Evolutionary conservation across 2,888 invertebrate genomes (phyloP).

Genomic region (Hofmannophila pseudospretella): DNA sequence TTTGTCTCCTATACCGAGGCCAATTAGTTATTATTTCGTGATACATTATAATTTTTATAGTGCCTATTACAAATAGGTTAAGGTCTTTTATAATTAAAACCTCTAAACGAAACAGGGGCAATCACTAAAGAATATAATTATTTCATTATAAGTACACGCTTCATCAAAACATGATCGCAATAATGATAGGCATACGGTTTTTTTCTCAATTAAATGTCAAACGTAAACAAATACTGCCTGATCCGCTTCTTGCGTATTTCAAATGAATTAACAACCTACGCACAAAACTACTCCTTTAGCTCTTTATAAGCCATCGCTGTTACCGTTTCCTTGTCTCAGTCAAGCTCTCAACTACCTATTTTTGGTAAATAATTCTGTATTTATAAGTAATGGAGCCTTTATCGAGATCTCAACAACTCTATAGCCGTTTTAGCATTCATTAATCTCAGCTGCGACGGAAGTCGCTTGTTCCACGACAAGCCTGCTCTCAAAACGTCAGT

Average conservation of each 20-base stretch:
- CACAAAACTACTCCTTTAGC: background rate
- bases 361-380: background rate
- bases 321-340: background rate
- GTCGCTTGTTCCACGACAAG: slow-evolving; percentile 8
- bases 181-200: background rate
- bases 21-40: no score
- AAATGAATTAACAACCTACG: background rate
- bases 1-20: no score
- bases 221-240: background rate
- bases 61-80: background rate
- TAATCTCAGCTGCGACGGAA: slow-evolving; percentile 11
- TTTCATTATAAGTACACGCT: no score
- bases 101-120: background rate
- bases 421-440: slow-evolving; percentile 6
- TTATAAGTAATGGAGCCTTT: background rate
- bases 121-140: no score
- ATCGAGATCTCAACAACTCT: slow-evolving; percentile 5
- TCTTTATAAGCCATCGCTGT: background rate
- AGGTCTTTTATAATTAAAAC: background rate
- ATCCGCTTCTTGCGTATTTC: background rate
- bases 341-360: background rate
- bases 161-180: background rate
- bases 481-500: slow-evolving; percentile 12
- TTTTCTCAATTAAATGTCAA: background rate
- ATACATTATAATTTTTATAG: no score